These are phyloP conservation scores for Trinorchestia longiramus DNA, from an alignment of 1,140 invertebrate genomes.

Conservation along the genomic window DNA sequence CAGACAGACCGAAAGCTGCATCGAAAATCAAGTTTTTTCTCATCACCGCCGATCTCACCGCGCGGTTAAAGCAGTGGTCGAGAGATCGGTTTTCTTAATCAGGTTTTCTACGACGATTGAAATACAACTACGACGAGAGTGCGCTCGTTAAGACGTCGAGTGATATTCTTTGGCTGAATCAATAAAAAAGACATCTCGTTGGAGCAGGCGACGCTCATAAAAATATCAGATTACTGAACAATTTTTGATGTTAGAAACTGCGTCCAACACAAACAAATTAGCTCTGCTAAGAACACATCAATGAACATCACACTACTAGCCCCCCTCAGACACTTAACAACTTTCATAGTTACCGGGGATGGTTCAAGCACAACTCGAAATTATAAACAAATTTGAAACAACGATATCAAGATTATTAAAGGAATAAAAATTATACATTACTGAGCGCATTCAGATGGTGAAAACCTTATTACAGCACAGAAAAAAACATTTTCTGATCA, in stretches of 20 bases:
- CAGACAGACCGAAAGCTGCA: neutral
- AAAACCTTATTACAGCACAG: neutral
- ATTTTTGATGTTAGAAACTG: no score
- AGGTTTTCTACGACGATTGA: neutral
- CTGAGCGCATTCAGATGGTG: neutral
- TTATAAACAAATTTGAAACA: neutral
- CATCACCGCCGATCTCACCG: neutral
- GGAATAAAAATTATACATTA: neutral
- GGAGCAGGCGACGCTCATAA: no score
- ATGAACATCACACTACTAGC: no score
- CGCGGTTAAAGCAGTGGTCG: neutral
- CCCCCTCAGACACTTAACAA: no score
- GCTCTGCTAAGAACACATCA: no score
- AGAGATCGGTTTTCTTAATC: neutral
- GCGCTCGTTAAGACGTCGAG: neutral
- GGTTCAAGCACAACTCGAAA: no score
- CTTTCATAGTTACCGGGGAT: no score
- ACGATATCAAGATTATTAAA: neutral
- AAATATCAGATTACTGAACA: no score
- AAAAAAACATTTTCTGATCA: neutral
- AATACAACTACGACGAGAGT: neutral
- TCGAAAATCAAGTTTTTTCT: neutral
- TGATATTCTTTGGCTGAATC: no score
- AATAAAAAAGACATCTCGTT: no score
- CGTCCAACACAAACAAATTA: no score